A percentile compares a stretch with the other conserved stretches of the same genome.
Evolutionary conservation across 1,140 invertebrate species (phyloP).

Genomic region (Rhagoletis pomonella): DNA sequence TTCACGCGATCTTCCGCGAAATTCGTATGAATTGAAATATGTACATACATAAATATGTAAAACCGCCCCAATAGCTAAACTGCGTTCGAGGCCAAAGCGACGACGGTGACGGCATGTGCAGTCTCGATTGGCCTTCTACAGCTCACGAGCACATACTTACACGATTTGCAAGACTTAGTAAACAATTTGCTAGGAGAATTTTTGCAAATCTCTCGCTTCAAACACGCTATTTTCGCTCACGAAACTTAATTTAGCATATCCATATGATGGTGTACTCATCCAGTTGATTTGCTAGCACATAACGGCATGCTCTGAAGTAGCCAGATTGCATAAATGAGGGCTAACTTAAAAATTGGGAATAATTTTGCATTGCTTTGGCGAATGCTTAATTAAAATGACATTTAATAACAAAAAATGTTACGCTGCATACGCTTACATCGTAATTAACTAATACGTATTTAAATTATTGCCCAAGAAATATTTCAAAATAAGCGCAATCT

Average conservation of each 20-base stretch:
- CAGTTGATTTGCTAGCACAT: not conserved
- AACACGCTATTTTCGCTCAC: not conserved
- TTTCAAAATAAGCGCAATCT: not conserved
- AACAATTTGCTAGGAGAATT: conserved; percentile 19
- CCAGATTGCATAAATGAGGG: not conserved
- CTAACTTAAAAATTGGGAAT: not conserved
- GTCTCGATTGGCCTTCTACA: conserved; percentile 21
- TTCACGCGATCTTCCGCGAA: conserved; percentile 20
- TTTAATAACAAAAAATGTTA: not conserved
- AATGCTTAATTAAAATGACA: too few relatives aligned
- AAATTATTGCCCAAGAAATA: too few relatives aligned
- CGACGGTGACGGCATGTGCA: conserved; percentile 27
- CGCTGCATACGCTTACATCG: not conserved
- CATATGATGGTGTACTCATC: too few relatives aligned
- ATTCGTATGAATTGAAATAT: conserved; percentile 31
- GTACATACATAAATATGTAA: conserved; percentile 42
- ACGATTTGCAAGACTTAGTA: conserved; percentile 41
- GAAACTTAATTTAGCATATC: not conserved
- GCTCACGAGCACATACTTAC: conserved; percentile 37
- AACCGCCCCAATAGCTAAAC: conserved; percentile 38
- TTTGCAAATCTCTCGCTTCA: conserved; percentile 24
- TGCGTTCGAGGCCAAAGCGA: conserved; percentile 36
- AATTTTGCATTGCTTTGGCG: too few relatives aligned
- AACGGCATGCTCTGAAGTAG: not conserved
- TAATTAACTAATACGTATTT: not conserved